Conservation (phyloP, 2,888 invertebrate species). For the Branchellion lobata region DNA sequence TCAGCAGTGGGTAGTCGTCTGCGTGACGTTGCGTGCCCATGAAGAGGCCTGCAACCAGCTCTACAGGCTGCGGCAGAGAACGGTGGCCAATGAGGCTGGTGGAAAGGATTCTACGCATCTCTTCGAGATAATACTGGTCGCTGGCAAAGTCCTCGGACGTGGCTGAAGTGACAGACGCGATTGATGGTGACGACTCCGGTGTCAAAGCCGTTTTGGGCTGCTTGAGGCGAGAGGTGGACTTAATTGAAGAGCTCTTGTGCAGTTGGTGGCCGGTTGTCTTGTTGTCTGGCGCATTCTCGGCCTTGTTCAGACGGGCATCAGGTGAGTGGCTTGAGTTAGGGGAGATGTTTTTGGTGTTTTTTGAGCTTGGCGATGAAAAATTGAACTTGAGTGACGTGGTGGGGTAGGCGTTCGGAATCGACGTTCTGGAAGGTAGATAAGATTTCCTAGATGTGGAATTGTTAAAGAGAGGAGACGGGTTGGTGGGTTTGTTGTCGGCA, state of each 20-base stretch:
- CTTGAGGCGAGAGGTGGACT: neutral
- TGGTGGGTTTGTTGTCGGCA: no score
- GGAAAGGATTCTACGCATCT: constrained; percentile 49
- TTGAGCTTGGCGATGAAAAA: no score
- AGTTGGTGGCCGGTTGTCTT: neutral
- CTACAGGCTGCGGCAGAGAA: constrained; percentile 48
- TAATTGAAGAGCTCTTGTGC: neutral
- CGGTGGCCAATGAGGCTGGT: constrained; percentile 48
- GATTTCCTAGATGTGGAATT: no score
- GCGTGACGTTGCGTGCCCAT: constrained; percentile 53
- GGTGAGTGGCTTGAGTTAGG: neutral
- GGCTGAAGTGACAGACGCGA: neutral
- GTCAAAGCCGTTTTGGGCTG: neutral
- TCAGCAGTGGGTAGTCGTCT: constrained; percentile 48
- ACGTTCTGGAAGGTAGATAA: no score
- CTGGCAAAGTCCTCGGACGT: neutral
- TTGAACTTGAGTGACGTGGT: no score
- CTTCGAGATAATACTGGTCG: constrained; percentile 48
- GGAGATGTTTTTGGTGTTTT: no score
- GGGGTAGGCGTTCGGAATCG: no score
- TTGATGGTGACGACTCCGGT: neutral
- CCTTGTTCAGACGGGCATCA: neutral
- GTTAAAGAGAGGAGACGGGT: no score
- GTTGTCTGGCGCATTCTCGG: neutral
- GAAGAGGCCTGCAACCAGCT: constrained; percentile 49